A percentile compares a stretch with the other conserved stretches of the same genome.
Evolutionary conservation across 2,113 vertebrate species (phyloP).

Genomic region (Bagarius yarrelli): DNA sequence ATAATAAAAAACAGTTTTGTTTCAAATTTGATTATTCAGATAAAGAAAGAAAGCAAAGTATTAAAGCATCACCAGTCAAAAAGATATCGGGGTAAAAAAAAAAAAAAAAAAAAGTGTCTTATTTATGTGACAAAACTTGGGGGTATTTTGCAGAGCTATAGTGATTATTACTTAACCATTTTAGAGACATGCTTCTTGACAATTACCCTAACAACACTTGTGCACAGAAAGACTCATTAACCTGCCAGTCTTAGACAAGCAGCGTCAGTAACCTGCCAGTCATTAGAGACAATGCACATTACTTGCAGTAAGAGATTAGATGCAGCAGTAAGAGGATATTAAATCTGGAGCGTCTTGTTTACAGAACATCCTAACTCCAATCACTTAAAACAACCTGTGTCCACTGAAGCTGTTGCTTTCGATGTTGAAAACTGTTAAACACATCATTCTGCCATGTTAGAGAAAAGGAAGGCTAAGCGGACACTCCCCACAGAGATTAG

Average conservation of each 20-base stretch:
- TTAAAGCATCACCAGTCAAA: not conserved
- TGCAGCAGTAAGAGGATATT: conserved; percentile 48
- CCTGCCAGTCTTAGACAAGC: conserved; percentile 29
- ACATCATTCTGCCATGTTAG: conserved; percentile 32
- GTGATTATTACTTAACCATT: conserved; percentile 50
- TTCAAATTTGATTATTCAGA: not conserved
- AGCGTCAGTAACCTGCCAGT: too few relatives aligned
- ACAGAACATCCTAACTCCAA: conserved; percentile 32
- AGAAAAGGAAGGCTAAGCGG: conserved; percentile 6
- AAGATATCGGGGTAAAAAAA: too few relatives aligned
- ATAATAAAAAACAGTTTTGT: not conserved
- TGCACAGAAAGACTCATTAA: conserved; percentile 51
- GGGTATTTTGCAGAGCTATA: conserved; percentile 40
- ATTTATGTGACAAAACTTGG: conserved; percentile 24
- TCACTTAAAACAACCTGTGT: conserved; percentile 20
- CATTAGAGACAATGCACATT: too few relatives aligned
- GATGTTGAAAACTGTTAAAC: conserved; percentile 24
- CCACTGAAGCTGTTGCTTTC: conserved; percentile 33
- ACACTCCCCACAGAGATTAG: conserved; percentile 41
- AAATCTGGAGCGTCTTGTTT: conserved; percentile 46
- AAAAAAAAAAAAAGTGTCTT: not conserved
- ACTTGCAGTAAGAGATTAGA: too few relatives aligned
- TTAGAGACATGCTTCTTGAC: conserved; percentile 50
- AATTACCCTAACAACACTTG: conserved; percentile 50
- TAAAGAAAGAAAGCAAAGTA: not conserved